Evolutionary conservation across 2,888 invertebrate species (phyloP), one percentile per base, ranked within the genome.

Genomic region (Hedychridium roseum): DNA sequence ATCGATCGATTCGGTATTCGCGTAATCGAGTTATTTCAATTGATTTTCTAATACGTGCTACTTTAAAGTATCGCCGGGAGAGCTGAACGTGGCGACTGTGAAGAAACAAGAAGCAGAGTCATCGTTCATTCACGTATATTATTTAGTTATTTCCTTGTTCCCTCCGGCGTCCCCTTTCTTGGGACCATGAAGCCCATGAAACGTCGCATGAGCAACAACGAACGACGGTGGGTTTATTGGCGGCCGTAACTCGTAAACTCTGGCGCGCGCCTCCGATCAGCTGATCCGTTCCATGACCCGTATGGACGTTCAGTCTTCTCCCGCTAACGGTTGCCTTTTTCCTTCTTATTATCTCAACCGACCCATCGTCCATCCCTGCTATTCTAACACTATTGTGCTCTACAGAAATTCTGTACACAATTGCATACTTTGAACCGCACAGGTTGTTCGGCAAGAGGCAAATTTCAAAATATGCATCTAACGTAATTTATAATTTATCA

Each of bases 171-270:
- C 60, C 60, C 48, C 64, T 46, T 59, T 54, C 64, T 58, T 49
- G 57, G 59, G 59, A 62, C 60, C 64, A 58, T 57, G 55, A 52
- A 63, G 59, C 68, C 70, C 64, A 68, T 70, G 70, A 68, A 75
- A 69, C 74, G 72, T 74, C 70, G 70, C 68, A 66, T 65, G 68
- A 70, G 69, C 70, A 73, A 73, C 74, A 74, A 70, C 70, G 70
- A 71, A 71, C 70, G 69, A 66, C 71, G 69, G 70, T 69, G 71
- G 70, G 76, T 79, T 78, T 79, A 79, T 79, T 79, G 78, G 73
- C 76, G 74, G 74, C 75, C 76, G 78, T 77, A 79, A 79, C 77
- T 79, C 78, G 78, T 78, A 79, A 79, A 79, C 71, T 70, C 73
- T 72, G 71, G 72, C 74, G 78, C 74, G 76, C 77, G 76, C 73